Evolutionary conservation across 2,113 vertebrate species (phyloP), one percentile per base, ranked within the genome.

Genomic region (Tetrax tetrax): DNA sequence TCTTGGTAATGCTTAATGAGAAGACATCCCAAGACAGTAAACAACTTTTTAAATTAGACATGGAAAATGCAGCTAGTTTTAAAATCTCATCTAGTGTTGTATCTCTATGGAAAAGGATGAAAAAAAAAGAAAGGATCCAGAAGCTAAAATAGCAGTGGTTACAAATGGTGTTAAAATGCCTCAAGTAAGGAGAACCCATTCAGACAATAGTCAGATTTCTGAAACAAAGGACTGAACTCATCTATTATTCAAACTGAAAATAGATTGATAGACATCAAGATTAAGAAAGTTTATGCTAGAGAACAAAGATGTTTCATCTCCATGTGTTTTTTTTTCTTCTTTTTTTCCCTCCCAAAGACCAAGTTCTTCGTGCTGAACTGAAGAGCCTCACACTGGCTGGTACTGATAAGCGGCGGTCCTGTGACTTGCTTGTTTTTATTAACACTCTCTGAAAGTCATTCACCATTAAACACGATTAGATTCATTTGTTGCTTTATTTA

Each of bases 211-310:
- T 89, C 92, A 93, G 80, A 92, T 93, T 97, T 96, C 89, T 97
- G 96, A 97, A 97, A 97, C 97, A 97, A 97, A 97, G 96, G 64
- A 69, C 79, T 94, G 7, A 97, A 97, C 95, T 98, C 94, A 97
- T 87, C 31, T 95, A 66, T 97, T 97, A 94, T 97, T 97, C 95
- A 95, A 90, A 95, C 71, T 87, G 91, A 97, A 97, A 97, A 97
- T 97, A 96, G 96, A 97, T 96, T 89, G 93, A 97, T 96, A 95
- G 97, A 89, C 64, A 74, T 93, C 91, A 86, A 93, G 92, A 95
- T 93, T 95, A 97, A 90, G 95, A 97, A 96, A 96, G 91, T 97
- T 97, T 88, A 65, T 91, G 71, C 54, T 83, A 47, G 89, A 93
- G 94, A 97, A 95, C 83, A 76, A 95, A 95, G 97, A 86, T 85